A percentile compares a stretch with the other conserved stretches of the same genome.
Conservation (phyloP, 2,797 vertebrate species). For the Gymnopithys bicolor region DNA sequence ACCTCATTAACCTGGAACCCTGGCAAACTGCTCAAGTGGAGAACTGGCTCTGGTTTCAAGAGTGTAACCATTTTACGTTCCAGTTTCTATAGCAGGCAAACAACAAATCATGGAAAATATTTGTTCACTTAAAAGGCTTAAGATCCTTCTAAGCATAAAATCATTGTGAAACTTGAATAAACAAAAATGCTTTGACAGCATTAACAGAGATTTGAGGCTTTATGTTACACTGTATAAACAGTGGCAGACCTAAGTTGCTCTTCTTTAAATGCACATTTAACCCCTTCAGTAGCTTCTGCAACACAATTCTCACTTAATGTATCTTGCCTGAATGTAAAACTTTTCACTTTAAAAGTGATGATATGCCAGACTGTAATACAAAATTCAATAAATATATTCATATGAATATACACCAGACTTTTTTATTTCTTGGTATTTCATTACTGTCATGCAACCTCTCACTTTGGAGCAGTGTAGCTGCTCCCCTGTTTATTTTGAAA, state of each 20-base stretch:
- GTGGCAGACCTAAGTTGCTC: accelerated
- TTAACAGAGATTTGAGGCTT: neutral
- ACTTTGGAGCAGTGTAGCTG: neutral
- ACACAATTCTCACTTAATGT: neutral
- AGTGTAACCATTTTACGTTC: neutral
- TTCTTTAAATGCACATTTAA: neutral
- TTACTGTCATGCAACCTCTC: neutral
- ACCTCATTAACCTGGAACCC: neutral
- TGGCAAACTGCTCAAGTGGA: neutral
- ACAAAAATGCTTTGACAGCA: neutral
- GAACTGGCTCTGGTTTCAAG: neutral
- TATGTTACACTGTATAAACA: neutral
- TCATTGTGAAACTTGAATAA: neutral
- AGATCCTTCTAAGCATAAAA: neutral
- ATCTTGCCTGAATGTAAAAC: neutral
- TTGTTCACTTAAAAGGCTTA: neutral
- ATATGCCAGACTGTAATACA: neutral
- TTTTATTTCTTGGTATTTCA: neutral
- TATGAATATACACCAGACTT: neutral
- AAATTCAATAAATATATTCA: neutral
- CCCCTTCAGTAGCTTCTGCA: neutral
- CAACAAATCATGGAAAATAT: neutral
- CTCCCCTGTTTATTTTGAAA: neutral
- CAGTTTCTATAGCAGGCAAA: neutral
- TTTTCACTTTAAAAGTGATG: neutral